phyloP scores from a whole-genome alignment of 2,888 invertebrate genomes.

The Trachelus stipa region DNA sequence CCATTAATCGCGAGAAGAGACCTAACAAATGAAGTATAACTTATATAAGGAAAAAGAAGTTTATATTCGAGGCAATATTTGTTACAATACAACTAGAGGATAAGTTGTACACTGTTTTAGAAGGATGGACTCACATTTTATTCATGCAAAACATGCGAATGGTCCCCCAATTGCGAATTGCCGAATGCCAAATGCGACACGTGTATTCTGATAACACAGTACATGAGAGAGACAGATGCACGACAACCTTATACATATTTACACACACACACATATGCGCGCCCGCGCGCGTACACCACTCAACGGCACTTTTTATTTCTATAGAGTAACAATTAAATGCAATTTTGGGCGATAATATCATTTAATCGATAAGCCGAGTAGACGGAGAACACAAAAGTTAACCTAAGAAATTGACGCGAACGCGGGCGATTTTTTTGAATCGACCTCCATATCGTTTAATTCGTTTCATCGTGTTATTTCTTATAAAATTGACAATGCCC shows the following conservation, averaged over 20 bases:
- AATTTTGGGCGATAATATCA: background rate
- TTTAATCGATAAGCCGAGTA: background rate
- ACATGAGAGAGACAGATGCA: background rate
- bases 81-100: conserved; percentile 60
- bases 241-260: background rate
- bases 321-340: background rate
- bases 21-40: conserved; percentile 29
- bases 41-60: conserved; percentile 47
- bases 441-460: background rate
- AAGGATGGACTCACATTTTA: conserved; percentile 7
- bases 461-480: background rate
- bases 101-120: conserved; percentile 51
- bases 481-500: background rate
- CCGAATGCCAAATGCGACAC: background rate
- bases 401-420: background rate
- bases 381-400: background rate
- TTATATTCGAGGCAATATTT: conserved; percentile 66
- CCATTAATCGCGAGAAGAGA: conserved; percentile 40
- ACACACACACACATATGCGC: background rate
- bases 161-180: conserved; percentile 6
- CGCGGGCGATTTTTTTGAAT: background rate
- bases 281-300: background rate
- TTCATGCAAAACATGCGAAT: background rate
- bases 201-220: background rate
- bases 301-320: background rate